Evolutionary conservation across 1,140 invertebrate species (phyloP), one percentile per base, ranked within the genome.

Genomic region (Bombus confusus): DNA sequence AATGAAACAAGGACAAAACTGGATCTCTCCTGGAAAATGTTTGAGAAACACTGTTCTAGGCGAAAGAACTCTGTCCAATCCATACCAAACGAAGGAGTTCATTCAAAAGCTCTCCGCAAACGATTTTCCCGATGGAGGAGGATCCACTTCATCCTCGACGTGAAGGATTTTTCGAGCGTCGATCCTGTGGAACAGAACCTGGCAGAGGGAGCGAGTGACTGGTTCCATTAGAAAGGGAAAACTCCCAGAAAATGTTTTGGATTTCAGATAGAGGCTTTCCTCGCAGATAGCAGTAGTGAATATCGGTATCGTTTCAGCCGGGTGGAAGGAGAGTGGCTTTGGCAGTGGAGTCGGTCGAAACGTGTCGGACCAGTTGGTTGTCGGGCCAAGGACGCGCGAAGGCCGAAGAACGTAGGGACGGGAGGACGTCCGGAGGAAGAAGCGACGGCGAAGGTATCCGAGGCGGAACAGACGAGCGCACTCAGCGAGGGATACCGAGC

Each of bases 401-500:
- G 28, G 10, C 34, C 22, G 68, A 10, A 75, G 62, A 79, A 73
- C 31, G 57, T n/a, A 37, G 25, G 41, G 47, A 43, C 13, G 72
- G 37, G 47, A 79, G 82, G 64, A 88, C 85, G 80, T 81, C 83
- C 43, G 71, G 80, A 52, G 69, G 80, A 85, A 64, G 79, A 77
- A 81, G 87, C 74, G 72, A 80, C 75, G n/a, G 37, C 37, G 64
- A 76, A 86, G 85, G 83, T 80, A 84, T 83, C 88, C 75, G 37
- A 52, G 69, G 43, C 37, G 79, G 87, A 88, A 89, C 88, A 90
- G 90, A 88, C 88, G 88, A 91, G 90, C 90, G 86, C 90, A 92
- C 91, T 92, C 90, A 92, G 90, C 91, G 86, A 87, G 85, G 88
- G 88, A 89, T 87, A 87, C 80, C 84, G 69, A 71, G 83, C 86